phyloP scores from a whole-genome alignment of 1,140 invertebrate genomes.

The Tetragonula clypearis region DNA sequence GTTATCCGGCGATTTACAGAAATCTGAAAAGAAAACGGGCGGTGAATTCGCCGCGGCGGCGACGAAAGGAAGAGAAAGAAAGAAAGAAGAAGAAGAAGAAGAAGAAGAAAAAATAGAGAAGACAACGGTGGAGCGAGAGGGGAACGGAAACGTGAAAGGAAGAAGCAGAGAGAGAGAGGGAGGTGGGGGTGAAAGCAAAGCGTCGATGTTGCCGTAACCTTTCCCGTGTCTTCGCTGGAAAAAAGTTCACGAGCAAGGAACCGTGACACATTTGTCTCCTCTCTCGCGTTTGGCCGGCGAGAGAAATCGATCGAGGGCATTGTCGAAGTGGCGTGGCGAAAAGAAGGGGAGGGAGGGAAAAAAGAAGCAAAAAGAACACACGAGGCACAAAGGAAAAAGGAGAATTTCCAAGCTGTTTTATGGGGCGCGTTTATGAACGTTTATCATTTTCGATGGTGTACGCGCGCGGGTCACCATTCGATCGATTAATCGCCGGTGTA shows the following conservation, averaged over 20 bases:
- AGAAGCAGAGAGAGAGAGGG: neutral
- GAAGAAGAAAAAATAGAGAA: conserved; percentile 26
- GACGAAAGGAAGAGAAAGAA: conserved; percentile 23
- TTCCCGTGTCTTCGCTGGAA: conserved; percentile 49
- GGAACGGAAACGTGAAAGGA: neutral
- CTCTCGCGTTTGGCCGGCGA: conserved; percentile 50
- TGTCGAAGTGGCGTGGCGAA: conserved; percentile 37
- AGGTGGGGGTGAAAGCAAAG: conserved; percentile 22
- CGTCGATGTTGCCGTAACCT: conserved; percentile 49
- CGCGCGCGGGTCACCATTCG: neutral
- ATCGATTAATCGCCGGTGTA: conserved; percentile 45
- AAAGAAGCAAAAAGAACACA: neutral
- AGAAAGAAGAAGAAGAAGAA: conserved; percentile 2
- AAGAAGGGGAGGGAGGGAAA: neutral
- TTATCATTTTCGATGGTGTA: conserved; percentile 10
- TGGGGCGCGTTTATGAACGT: conserved; percentile 16
- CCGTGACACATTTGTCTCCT: conserved; percentile 57
- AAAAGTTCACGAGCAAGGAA: conserved; percentile 60
- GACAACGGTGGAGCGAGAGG: neutral
- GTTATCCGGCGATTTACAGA: conserved; percentile 34
- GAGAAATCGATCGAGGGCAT: conserved; percentile 59
- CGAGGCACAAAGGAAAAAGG: too few relatives aligned
- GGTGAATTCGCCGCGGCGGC: neutral
- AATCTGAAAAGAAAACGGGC: conserved; percentile 22
- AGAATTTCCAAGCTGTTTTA: neutral